phyloP scores from a whole-genome alignment of 2,888 invertebrate species.

The Lagria hirta region DNA sequence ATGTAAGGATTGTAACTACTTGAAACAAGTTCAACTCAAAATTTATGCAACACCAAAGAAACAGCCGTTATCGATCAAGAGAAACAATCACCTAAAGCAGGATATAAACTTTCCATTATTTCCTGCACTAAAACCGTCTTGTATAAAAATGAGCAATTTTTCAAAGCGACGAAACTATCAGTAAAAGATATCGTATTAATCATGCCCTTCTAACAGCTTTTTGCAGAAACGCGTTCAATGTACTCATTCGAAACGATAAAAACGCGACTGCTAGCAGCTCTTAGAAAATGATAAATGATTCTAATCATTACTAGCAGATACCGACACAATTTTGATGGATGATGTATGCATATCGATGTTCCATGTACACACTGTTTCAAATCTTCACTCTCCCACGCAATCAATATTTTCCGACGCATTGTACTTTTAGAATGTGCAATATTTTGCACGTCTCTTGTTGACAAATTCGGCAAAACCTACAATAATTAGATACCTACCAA shows the following conservation, averaged over 20 bases:
- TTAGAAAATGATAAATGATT: conserved; percentile 37
- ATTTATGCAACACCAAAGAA: conserved; percentile 21
- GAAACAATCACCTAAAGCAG: conserved; percentile 29
- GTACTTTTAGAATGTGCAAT: too few relatives aligned
- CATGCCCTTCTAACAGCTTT: conserved; percentile 20
- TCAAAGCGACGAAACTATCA: conserved; percentile 27
- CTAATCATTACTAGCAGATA: conserved; percentile 39
- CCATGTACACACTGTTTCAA: conserved; percentile 16
- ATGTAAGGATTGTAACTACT: too few relatives aligned
- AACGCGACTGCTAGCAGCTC: conserved; percentile 21
- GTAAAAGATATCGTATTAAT: conserved; percentile 30
- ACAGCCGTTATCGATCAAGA: conserved; percentile 26
- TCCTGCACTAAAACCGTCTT: conserved; percentile 25
- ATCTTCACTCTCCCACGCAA: conserved; percentile 11
- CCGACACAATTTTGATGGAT: conserved; percentile 38
- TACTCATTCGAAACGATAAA: conserved; percentile 27
- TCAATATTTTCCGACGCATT: too few relatives aligned
- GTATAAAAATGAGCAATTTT: conserved; percentile 29
- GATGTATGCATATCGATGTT: conserved; percentile 25
- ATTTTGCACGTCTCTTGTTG: too few relatives aligned
- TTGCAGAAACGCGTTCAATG: conserved; percentile 24
- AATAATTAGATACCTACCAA: too few relatives aligned
- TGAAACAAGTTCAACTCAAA: too few relatives aligned
- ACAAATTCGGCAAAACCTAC: too few relatives aligned
- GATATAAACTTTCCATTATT: conserved; percentile 31